Evolutionary conservation across 2,113 vertebrate genomes (phyloP).

Genomic region (Catharus fuscescens): DNA sequence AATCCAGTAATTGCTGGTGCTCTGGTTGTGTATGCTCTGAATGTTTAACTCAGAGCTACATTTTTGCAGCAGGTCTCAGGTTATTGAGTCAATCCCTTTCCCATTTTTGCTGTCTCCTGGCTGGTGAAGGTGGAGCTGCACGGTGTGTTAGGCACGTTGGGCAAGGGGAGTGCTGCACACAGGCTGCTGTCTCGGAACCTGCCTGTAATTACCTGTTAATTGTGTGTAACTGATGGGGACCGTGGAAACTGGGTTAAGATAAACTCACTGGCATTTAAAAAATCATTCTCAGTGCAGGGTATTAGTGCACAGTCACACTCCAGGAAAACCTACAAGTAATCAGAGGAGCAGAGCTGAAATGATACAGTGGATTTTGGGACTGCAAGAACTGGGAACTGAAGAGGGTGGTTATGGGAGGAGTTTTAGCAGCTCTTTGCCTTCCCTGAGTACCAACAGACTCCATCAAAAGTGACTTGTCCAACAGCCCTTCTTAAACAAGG

Average conservation of each 20-base stretch:
- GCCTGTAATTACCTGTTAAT: not conserved
- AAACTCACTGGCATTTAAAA: not conserved
- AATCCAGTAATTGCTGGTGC: slow-evolving; percentile 13
- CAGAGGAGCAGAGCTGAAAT: slow-evolving; percentile 1
- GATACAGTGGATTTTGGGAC: not conserved
- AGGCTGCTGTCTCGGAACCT: not conserved
- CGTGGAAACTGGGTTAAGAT: not conserved
- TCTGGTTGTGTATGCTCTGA: not conserved
- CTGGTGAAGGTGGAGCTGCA: not conserved
- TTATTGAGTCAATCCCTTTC: not conserved
- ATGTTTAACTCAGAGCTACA: not conserved
- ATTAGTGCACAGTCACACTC: not conserved
- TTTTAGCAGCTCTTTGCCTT: not conserved
- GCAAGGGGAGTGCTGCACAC: rapidly evolving
- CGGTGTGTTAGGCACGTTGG: not conserved
- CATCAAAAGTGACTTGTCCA: not conserved
- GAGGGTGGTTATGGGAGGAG: not conserved
- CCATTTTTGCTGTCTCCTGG: not conserved
- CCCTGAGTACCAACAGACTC: not conserved
- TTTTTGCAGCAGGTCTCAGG: not conserved
- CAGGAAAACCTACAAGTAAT: not conserved
- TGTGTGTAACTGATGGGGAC: not conserved
- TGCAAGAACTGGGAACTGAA: not conserved
- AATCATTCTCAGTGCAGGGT: not conserved
- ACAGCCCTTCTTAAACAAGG: not conserved